phyloP scores from a whole-genome alignment of 2,113 vertebrate species.

The Coturnix japonica region DNA sequence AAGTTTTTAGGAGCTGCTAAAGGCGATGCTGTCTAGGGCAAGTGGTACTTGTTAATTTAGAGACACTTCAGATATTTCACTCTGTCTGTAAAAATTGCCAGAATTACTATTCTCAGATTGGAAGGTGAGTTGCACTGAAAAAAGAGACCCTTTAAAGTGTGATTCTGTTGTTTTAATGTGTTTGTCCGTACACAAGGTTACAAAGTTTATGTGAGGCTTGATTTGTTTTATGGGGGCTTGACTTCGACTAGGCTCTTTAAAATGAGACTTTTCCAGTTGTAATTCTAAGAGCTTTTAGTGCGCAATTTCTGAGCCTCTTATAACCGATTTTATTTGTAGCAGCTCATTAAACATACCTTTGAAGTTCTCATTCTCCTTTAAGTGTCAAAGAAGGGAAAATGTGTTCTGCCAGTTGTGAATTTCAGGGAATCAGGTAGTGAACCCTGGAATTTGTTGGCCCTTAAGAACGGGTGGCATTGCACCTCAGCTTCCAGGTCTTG shows the following conservation, averaged over 20 bases:
- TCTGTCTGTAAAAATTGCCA: conserved; percentile 68
- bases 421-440: conserved; percentile 67
- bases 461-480: conserved; percentile 5
- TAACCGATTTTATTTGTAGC: conserved; percentile 53
- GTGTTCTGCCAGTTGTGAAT: conserved; percentile 61
- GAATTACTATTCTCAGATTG: conserved; percentile 67
- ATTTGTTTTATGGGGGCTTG: conserved; percentile 66
- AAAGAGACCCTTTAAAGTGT: conserved; percentile 23
- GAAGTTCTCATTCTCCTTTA: conserved; percentile 54
- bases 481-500: neutral
- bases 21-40: conserved; percentile 81
- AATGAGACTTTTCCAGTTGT: conserved; percentile 48
- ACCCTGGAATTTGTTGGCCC: conserved; percentile 39
- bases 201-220: conserved; percentile 60
- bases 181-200: conserved; percentile 51
- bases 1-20: conserved; percentile 91
- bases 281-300: conserved; percentile 61
- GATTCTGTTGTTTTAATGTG: conserved; percentile 38
- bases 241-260: conserved; percentile 44
- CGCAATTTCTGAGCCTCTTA: conserved; percentile 57
- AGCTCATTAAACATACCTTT: conserved; percentile 72
- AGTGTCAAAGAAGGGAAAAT: conserved; percentile 64
- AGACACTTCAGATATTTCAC: conserved; percentile 75
- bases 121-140: neutral
- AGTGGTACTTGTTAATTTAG: conserved; percentile 80